Percentiles rank a stretch among this genome's conserved stretches.
Conservation (phyloP, 2,797 vertebrate genomes). For the Coluber constrictor region DNA sequence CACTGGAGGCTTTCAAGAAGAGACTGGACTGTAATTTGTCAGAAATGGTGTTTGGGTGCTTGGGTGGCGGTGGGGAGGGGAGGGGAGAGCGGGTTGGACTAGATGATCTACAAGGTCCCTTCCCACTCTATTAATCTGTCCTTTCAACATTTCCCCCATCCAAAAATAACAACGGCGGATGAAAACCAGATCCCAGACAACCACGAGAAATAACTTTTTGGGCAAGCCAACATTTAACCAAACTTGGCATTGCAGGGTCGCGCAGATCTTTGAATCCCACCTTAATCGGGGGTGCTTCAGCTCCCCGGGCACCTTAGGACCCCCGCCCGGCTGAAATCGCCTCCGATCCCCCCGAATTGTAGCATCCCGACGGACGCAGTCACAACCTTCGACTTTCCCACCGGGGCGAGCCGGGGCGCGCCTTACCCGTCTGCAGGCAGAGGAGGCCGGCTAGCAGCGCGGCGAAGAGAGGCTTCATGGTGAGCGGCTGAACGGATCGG, state of each 20-base stretch:
- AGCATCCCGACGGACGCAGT: background rate
- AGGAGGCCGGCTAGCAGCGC: background rate
- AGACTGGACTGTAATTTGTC: rapidly evolving
- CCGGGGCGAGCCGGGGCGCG: background rate
- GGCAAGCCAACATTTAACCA: background rate
- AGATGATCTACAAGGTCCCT: too few species aligned
- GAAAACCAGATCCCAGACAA: background rate
- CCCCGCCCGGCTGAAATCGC: too few species aligned
- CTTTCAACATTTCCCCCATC: background rate
- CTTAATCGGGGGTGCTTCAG: background rate
- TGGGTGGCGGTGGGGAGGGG: too few species aligned
- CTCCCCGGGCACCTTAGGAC: background rate
- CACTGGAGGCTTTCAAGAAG: too few species aligned
- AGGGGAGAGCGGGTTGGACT: too few species aligned
- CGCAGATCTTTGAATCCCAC: background rate
- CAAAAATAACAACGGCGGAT: background rate
- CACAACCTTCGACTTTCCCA: background rate
- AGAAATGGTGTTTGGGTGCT: too few species aligned
- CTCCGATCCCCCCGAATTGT: background rate
- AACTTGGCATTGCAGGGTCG: background rate
- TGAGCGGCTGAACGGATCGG: background rate
- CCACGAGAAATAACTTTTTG: background rate
- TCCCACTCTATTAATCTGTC: too few species aligned
- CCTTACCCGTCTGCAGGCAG: background rate
- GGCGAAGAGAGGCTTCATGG: background rate